Base-by-base conservation (phyloP, 2,888 invertebrate species). In the Eristalis arbustorum region DNA sequence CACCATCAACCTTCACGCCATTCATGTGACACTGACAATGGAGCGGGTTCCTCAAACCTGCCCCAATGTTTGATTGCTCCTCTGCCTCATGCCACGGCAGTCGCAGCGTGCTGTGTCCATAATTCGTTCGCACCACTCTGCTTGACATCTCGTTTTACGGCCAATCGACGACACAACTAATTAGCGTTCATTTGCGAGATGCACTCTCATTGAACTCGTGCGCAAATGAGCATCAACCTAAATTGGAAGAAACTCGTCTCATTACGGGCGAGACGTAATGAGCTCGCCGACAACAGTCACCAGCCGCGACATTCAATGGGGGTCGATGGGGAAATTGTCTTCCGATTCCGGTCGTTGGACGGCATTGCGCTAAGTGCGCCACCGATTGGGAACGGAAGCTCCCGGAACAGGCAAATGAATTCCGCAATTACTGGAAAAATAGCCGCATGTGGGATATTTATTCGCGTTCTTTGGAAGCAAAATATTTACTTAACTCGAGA, bases 101-200 rank as follows among this genome's bases (percentile, higher is more conserved):
- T 18, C 5, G n/a, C 14, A 42, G 49, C 49, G 37, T 37, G 37
- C 13, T 2, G 49, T 3, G 49, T 49, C 49, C 5, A 18, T 18
- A 49, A 49, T 49, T 49, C 4, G 42, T 42, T n/a, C 6, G 42
- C 42, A 59, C 57, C 40, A 31, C 14, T 13, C 42, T 18, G 34
- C 61, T 22, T 49, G 23, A 42, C 42, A 67, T 40, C 63, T 75
- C 59, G 61, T 61, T 75, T 75, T 59, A 61, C 67, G 66, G 31
- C 66, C 74, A 66, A 72, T 80, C 75, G 49, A 49, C 49, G 80
- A 67, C 71, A 72, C 62, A 80, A 75, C 75, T 80, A 84, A 84
- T 84, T 79, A 84, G 84, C 23, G 79, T 79, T 66, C 23, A 42
- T 67, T 79, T 25, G 69, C 49, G 42, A 64, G 62, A 66, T 75